Evolutionary conservation across 2,113 vertebrate genomes (phyloP).

Genomic region (Burhinus oedicnemus): DNA sequence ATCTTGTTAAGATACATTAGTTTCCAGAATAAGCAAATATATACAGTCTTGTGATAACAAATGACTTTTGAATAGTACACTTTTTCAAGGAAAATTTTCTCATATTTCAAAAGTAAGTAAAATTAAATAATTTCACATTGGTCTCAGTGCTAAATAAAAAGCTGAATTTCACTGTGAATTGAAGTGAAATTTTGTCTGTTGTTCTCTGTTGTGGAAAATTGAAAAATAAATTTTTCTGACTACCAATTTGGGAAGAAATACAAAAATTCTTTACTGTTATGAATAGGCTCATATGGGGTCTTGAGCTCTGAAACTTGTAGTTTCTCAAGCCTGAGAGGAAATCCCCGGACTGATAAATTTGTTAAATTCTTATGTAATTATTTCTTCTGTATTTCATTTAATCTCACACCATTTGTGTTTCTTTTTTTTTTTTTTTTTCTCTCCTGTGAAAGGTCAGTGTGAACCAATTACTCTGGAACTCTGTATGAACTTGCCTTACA

Average conservation of each 20-base stretch:
- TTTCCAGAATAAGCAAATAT: background rate
- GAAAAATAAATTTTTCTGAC: background rate
- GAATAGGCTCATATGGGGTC: background rate
- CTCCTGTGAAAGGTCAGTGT: slow-evolving; percentile 79
- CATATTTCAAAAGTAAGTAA: background rate
- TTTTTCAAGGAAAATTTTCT: background rate
- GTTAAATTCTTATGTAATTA: background rate
- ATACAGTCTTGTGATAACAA: background rate
- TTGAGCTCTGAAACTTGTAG: background rate
- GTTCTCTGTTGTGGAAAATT: background rate
- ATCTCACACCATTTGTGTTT: background rate
- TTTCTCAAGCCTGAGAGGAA: background rate
- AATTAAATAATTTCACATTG: background rate
- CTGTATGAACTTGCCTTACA: slow-evolving; percentile 96
- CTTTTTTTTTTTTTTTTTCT: background rate
- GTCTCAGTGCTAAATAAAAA: background rate
- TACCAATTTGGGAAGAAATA: background rate
- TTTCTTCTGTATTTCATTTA: background rate
- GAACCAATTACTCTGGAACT: slow-evolving; percentile 92
- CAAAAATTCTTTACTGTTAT: background rate
- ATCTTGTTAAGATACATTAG: background rate
- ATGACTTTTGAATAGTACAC: background rate
- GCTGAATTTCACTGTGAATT: background rate
- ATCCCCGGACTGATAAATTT: background rate
- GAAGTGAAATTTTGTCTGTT: background rate